Evolutionary conservation across 1,140 invertebrate species (phyloP).

Genomic region (Neuroterus valhalla): DNA sequence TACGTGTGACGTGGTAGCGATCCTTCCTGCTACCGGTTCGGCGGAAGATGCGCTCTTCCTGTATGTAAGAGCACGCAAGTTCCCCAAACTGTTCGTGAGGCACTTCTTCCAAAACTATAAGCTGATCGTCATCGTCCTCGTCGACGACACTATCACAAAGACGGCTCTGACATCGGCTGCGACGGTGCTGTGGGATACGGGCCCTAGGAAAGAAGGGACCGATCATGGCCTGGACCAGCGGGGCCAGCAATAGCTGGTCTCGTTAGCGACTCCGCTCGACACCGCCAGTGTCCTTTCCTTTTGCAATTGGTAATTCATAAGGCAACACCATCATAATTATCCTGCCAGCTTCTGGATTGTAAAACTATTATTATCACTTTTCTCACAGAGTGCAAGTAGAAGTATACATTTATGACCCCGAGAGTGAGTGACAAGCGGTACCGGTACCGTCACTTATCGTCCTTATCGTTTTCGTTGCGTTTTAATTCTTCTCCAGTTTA

Average conservation of each 20-base stretch:
- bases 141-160: slow-evolving; percentile 36
- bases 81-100: not conserved
- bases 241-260: slow-evolving; percentile 51
- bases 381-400: not conserved
- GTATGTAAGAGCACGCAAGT: not conserved
- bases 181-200: slow-evolving; percentile 47
- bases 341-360: not conserved
- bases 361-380: too few relatives aligned
- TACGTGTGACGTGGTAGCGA: slow-evolving; percentile 46
- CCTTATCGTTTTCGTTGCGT: too few relatives aligned
- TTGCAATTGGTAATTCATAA: slow-evolving; percentile 34
- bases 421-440: too few relatives aligned
- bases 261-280: slow-evolving; percentile 50
- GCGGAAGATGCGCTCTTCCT: slow-evolving; percentile 32
- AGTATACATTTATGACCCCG: not conserved
- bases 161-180: slow-evolving; percentile 42
- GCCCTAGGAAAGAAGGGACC: slow-evolving; percentile 46
- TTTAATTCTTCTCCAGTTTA: not conserved
- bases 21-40: slow-evolving; percentile 32
- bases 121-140: slow-evolving; percentile 50
- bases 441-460: too few relatives aligned
- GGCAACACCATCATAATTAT: slow-evolving; percentile 47
- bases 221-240: slow-evolving; percentile 54
- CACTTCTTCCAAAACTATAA: slow-evolving; percentile 25
- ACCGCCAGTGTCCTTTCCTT: slow-evolving; percentile 44